phyloP scores from a whole-genome alignment of 2,888 invertebrate genomes.

The Danaus chrysippus region DNA sequence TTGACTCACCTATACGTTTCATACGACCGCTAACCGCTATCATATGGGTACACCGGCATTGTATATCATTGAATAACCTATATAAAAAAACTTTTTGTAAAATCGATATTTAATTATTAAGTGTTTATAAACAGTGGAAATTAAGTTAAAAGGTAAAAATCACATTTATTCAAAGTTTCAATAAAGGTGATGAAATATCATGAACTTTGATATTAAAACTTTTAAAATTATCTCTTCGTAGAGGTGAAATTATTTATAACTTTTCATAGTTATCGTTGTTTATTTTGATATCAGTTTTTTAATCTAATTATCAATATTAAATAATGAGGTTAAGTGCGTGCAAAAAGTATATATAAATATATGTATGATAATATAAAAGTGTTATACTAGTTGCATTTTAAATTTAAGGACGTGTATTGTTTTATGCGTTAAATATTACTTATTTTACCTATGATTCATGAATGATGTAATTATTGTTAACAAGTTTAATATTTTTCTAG shows the following conservation, averaged over 20 bases:
- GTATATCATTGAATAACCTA: no score
- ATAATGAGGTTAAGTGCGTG: not conserved
- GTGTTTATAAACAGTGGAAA: not conserved
- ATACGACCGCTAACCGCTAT: no score
- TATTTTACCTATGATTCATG: not conserved
- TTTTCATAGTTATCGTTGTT: not conserved
- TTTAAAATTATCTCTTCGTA: conserved; percentile 5
- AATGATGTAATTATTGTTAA: not conserved
- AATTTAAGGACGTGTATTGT: no score
- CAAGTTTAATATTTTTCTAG: conserved; percentile 1
- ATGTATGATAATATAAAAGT: not conserved
- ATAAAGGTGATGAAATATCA: conserved; percentile 6
- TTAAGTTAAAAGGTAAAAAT: conserved; percentile 6
- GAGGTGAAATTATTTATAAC: conserved; percentile 8
- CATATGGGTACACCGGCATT: no score
- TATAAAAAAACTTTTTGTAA: no score
- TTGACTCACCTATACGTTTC: no score
- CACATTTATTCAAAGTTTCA: not conserved
- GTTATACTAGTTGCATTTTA: no score
- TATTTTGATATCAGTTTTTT: conserved; percentile 3
- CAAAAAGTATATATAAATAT: not conserved
- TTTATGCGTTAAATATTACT: no score
- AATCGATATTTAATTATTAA: no score
- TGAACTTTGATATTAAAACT: conserved; percentile 1
- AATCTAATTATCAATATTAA: not conserved